These are phyloP conservation scores for Zhuqinia jingwanae DNA, from an alignment of 2,888 invertebrate species.

Conservation along the genomic window DNA sequence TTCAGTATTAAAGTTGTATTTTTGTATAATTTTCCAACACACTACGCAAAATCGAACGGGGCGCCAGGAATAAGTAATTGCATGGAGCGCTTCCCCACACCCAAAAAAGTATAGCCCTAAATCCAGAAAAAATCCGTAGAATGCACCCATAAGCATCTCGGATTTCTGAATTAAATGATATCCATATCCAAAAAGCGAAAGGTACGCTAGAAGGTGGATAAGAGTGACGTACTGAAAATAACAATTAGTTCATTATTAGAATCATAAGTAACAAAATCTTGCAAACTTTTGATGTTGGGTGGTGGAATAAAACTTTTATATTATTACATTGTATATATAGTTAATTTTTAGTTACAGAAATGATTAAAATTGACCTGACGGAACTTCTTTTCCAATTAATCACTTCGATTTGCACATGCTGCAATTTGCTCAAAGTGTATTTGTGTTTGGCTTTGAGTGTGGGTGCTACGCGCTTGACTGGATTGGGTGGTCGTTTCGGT, in stretches of 20 bases:
- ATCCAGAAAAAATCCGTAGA: constrained; percentile 31
- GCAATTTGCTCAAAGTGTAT: not conserved
- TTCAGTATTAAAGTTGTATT: no score
- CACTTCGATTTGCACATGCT: constrained; percentile 16
- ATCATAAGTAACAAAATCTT: not conserved
- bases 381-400: constrained; percentile 49
- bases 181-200: not conserved
- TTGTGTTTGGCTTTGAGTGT: not conserved
- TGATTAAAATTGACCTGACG: constrained; percentile 6
- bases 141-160: not conserved
- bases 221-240: constrained; percentile 30
- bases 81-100: constrained; percentile 9
- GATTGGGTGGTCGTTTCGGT: no score
- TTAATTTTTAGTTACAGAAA: no score
- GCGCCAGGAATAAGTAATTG: constrained; percentile 11
- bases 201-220: constrained; percentile 4
- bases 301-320: no score
- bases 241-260: not conserved
- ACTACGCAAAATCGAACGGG: constrained; percentile 7
- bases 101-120: constrained; percentile 33
- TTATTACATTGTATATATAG: no score
- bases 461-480: not conserved
- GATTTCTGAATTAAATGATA: not conserved
- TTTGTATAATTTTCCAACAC: no score
- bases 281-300: no score